These are phyloP conservation scores for Masnerella sp. DNA, from an alignment of 2,888 invertebrate genomes.

Conservation along the genomic window DNA sequence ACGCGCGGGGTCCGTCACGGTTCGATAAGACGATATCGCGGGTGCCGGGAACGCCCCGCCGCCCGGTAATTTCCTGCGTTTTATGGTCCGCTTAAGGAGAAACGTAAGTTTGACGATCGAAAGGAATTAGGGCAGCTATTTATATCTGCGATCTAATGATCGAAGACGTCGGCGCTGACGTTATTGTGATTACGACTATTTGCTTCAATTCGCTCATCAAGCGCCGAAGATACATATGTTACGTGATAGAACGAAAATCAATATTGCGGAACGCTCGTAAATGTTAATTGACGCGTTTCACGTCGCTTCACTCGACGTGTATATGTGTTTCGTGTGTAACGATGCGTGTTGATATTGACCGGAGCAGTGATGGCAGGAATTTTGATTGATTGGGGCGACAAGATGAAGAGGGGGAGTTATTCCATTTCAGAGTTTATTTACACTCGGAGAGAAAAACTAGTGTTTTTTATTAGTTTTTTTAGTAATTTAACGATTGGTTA, in stretches of 20 bases:
- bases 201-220: slow-evolving; percentile 57
- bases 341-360: neutral
- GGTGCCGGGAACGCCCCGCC: slow-evolving; percentile 47
- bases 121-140: slow-evolving; percentile 71
- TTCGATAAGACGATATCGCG: slow-evolving; percentile 58
- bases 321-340: neutral
- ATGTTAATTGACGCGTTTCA: slow-evolving; percentile 44
- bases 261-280: slow-evolving; percentile 35
- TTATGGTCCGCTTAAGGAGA: slow-evolving; percentile 71
- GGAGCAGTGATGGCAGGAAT: too few relatives aligned
- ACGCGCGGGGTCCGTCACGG: slow-evolving; percentile 48
- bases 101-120: slow-evolving; percentile 68
- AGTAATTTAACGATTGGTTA: too few relatives aligned
- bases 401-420: too few relatives aligned
- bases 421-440: too few relatives aligned
- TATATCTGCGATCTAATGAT: slow-evolving; percentile 54
- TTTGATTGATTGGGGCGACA: too few relatives aligned
- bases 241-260: slow-evolving; percentile 44
- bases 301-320: slow-evolving; percentile 1
- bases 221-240: slow-evolving; percentile 27
- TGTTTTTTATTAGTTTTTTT: too few relatives aligned
- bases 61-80: slow-evolving; percentile 76
- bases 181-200: slow-evolving; percentile 56
- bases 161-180: slow-evolving; percentile 41
- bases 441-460: too few relatives aligned